Conservation (phyloP, 2,113 vertebrate species). For the Toxotes chatareus region DNA sequence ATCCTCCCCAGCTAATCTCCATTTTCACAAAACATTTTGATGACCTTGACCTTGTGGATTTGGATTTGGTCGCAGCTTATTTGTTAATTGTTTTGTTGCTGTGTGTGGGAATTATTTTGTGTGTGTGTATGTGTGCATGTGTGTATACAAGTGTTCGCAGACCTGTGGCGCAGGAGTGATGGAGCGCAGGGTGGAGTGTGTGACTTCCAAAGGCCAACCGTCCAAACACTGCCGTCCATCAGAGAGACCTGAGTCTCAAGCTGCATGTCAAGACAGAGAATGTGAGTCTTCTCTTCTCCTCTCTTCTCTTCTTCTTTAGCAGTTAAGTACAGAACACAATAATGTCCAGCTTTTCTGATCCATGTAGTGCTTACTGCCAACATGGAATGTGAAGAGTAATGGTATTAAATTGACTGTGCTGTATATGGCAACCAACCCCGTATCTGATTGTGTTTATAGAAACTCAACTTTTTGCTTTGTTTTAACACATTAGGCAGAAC, state of each 20-base stretch:
- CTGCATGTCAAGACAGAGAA: slow-evolving; percentile 85
- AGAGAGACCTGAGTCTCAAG: slow-evolving; percentile 88
- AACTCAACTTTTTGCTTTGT: slow-evolving; percentile 54
- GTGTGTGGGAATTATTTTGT: slow-evolving; percentile 4
- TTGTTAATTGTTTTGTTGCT: slow-evolving; percentile 12
- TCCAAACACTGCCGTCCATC: slow-evolving; percentile 87
- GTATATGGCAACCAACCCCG: slow-evolving; percentile 44
- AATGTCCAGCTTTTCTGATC: slow-evolving; percentile 22
- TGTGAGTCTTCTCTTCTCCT: slow-evolving; percentile 84
- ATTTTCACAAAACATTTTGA: slow-evolving; percentile 41
- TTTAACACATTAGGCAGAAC: slow-evolving; percentile 55
- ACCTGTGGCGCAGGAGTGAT: slow-evolving; percentile 90
- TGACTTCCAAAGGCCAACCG: slow-evolving; percentile 82
- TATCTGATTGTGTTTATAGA: slow-evolving; percentile 70
- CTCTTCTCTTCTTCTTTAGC: not conserved
- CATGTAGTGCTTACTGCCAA: slow-evolving; percentile 17
- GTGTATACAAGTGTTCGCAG: slow-evolving; percentile 88
- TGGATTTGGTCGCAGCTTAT: slow-evolving; percentile 10
- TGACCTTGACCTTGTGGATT: slow-evolving; percentile 33
- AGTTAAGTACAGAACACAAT: not conserved
- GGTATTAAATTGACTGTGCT: slow-evolving; percentile 63
- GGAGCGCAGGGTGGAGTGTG: slow-evolving; percentile 89
- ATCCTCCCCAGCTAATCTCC: slow-evolving; percentile 15
- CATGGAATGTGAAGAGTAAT: slow-evolving; percentile 42
- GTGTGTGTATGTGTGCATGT: slow-evolving; percentile 9